A percentile compares a stretch with the other conserved stretches of the same genome.
Evolutionary conservation across 2,888 invertebrate species (phyloP).

Genomic region (Caradrina kadenii): DNA sequence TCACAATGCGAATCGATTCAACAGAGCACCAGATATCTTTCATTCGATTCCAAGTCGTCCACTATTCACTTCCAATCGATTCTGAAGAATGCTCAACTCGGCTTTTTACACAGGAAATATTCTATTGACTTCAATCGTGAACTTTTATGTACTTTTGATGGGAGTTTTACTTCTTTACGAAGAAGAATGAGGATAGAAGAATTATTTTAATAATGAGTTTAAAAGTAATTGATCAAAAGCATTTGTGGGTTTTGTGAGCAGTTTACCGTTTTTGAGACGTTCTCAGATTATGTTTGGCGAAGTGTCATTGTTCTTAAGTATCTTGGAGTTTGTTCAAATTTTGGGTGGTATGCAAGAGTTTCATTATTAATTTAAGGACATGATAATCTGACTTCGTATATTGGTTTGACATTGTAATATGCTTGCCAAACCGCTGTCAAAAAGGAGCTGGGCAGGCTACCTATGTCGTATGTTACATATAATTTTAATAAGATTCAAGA

Average conservation of each 20-base stretch:
- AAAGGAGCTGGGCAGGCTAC: too few species aligned
- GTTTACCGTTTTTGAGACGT: conserved; percentile 26
- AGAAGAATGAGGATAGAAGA: conserved; percentile 35
- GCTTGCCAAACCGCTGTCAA: too few species aligned
- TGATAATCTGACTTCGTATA: neutral
- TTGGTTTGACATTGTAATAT: too few species aligned
- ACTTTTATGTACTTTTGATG: conserved; percentile 61
- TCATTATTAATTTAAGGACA: neutral
- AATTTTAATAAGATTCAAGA: too few species aligned
- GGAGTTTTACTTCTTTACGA: conserved; percentile 51
- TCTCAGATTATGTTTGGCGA: conserved; percentile 27
- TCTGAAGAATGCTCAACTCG: conserved; percentile 61
- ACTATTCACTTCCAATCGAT: conserved; percentile 61
- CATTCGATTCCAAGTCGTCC: conserved; percentile 66
- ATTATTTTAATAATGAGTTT: conserved; percentile 55
- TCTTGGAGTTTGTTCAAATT: conserved; percentile 16
- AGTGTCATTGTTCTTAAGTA: conserved; percentile 37
- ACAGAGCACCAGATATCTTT: conserved; percentile 64
- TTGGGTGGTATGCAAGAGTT: neutral
- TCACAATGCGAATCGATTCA: conserved; percentile 65
- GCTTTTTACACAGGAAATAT: conserved; percentile 58
- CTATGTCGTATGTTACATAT: too few species aligned
- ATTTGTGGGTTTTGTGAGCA: conserved; percentile 43
- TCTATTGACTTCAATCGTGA: conserved; percentile 51
- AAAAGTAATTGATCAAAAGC: conserved; percentile 61